Percentiles rank a stretch among this genome's conserved stretches.
phyloP scores from a whole-genome alignment of 2,888 invertebrate genomes.

The Aquatica leii region DNA sequence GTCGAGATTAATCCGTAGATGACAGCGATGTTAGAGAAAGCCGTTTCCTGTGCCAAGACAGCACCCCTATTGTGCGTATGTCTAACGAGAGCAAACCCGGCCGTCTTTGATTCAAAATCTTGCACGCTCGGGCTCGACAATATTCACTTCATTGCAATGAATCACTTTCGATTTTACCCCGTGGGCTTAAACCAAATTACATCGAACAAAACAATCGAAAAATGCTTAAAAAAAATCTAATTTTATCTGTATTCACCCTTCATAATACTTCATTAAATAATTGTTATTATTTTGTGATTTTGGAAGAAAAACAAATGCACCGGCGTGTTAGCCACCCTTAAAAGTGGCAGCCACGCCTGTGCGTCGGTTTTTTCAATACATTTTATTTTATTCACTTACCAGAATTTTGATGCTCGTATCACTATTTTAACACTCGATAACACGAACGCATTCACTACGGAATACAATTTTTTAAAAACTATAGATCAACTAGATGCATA shows the following conservation, averaged over 20 bases:
- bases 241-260: background rate
- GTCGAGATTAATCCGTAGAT: constrained; percentile 11
- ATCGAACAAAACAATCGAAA: too few relatives aligned
- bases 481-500: constrained; percentile 1
- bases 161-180: constrained; percentile 16
- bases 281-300: too few relatives aligned
- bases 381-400: constrained; percentile 5
- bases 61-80: background rate
- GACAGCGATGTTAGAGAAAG: background rate
- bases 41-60: too few relatives aligned
- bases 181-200: too few relatives aligned
- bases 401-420: constrained; percentile 7
- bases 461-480: constrained; percentile 12
- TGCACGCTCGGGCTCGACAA: too few relatives aligned
- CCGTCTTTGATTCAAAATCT: too few relatives aligned
- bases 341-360: constrained; percentile 21
- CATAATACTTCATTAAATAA: too few relatives aligned
- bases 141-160: constrained; percentile 1
- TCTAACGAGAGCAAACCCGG: too few relatives aligned
- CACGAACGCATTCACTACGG: constrained; percentile 4
- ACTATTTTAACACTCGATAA: background rate
- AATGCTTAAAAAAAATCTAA: background rate
- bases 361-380: background rate
- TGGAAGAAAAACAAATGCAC: constrained; percentile 29
- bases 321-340: constrained; percentile 29